Evolutionary conservation across 2,797 vertebrate species (phyloP).

Genomic region (Sciaenops ocellatus): DNA sequence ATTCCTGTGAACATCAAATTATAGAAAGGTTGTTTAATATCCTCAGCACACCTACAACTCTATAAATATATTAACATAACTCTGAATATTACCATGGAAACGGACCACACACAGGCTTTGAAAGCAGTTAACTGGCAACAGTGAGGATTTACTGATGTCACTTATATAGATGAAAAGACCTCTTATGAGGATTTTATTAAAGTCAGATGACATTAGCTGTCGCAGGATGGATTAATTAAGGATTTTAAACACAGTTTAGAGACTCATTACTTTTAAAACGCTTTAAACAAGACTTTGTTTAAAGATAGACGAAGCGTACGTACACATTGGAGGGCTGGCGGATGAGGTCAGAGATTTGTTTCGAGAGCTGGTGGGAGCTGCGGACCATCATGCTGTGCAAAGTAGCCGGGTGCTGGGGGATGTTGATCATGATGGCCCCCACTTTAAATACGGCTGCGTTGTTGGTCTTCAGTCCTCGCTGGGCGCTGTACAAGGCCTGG

Average conservation of each 20-base stretch:
- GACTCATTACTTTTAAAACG: not conserved
- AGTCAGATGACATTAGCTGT: not conserved
- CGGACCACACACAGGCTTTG: conserved; percentile 25
- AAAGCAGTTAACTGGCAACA: conserved; percentile 20
- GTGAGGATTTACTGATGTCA: conserved; percentile 14
- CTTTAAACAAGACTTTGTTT: not conserved
- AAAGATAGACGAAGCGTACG: conserved; percentile 57
- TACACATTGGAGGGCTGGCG: conserved; percentile 93
- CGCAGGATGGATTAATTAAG: not conserved
- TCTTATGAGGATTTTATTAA: conserved; percentile 15
- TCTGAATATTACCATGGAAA: conserved; percentile 57
- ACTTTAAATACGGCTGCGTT: conserved; percentile 97
- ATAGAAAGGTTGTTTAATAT: conserved; percentile 41
- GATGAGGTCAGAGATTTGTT: conserved; percentile 99
- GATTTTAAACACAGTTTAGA: conserved; percentile 9
- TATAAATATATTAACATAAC: conserved; percentile 65
- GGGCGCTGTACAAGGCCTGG: conserved; percentile 97
- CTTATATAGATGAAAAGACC: conserved; percentile 22
- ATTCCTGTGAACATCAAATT: conserved; percentile 44
- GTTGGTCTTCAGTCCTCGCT: conserved; percentile 95
- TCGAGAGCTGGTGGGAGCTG: conserved; percentile 99
- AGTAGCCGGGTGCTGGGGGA: conserved; percentile 98
- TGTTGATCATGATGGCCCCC: conserved; percentile 98
- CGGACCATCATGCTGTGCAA: conserved; percentile 99
- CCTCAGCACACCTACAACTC: conserved; percentile 48